Evolutionary conservation across 2,888 invertebrate species (phyloP).

Genomic region (Pterobdella sp.): DNA sequence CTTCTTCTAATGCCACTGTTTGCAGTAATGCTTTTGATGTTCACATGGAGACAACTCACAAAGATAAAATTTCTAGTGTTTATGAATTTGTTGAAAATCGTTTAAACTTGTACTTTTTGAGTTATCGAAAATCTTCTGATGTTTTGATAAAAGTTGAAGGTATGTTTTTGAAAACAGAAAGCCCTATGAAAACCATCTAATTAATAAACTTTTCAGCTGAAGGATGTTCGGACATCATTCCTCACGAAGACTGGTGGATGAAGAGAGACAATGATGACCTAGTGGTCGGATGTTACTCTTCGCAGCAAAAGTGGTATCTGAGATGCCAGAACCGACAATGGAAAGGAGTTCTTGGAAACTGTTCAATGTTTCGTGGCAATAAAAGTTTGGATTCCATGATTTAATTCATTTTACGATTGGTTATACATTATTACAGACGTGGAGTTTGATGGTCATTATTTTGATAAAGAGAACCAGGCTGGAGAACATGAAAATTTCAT

Average conservation of each 20-base stretch:
- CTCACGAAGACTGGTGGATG: slow-evolving; percentile 32
- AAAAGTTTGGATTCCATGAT: too few species aligned
- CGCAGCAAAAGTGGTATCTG: slow-evolving; percentile 33
- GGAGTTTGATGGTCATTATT: neutral
- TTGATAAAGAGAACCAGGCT: neutral
- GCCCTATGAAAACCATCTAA: too few species aligned
- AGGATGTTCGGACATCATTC: slow-evolving; percentile 34
- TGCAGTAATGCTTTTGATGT: neutral
- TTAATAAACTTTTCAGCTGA: slow-evolving; percentile 28
- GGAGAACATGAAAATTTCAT: neutral
- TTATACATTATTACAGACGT: too few species aligned
- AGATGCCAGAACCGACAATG: slow-evolving; percentile 30
- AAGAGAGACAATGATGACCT: slow-evolving; percentile 32
- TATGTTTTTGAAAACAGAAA: too few species aligned
- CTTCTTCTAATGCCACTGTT: neutral
- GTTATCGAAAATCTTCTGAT: neutral
- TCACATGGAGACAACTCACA: neutral
- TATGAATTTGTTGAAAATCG: neutral
- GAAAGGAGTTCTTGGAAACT: slow-evolving; percentile 34
- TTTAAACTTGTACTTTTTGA: neutral
- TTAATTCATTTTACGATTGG: too few species aligned
- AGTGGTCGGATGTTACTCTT: slow-evolving; percentile 32
- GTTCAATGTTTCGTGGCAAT: slow-evolving; percentile 18
- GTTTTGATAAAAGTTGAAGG: neutral
- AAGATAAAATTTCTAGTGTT: too few species aligned